Evolutionary conservation across 1,140 invertebrate genomes (phyloP), one percentile per base, ranked within the genome.

Genomic region (Leptoteleia sp.): DNA sequence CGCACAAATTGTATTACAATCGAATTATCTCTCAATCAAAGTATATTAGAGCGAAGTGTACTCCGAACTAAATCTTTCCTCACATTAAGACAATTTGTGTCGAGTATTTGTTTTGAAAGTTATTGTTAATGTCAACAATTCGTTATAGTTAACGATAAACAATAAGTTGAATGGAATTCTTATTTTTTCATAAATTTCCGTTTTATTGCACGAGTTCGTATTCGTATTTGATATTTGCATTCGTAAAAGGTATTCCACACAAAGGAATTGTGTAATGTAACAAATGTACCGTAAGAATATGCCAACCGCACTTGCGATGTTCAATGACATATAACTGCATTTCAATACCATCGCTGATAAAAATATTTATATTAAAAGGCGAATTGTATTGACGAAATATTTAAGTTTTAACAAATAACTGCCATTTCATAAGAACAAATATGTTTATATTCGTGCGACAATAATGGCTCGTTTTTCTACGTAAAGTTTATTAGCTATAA

Each of bases 221-320:
- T 29, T 6, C 27, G 8, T 7, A 13, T 3, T 35, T 12, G 33
- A 33, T 29, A 7, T 17, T 7, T 13, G 16, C 16, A 27, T 27
- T 6, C 16, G 5, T 27, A 45, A n/a, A 54, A 25, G 6, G 29
- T 54, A 40, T 38, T 54, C 1, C 9, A 13, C 7, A 1, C 19
- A 54, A n/a, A 5, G 11, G 12, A 54, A 40, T 40, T 38, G 35
- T 25, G 33, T n/a, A 13, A 38, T 16, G 33, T 17, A 38, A 38
- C 33, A 38, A 54, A 54, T 40, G 50, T 54, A 13, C 19, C 22
- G 19, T 25, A 12, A 54, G n/a, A 38, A 54, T 12, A 22, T 38
- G 12, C 13, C 35, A 38, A 7, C 22, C 13, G 7, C 27, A 48
- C 25, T 13, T 47, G 45, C 25, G 4, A 9, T 8, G 3, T 48